Percentiles rank a stretch among this genome's conserved stretches.
These are phyloP conservation scores for Hirundo rustica DNA, from an alignment of 2,797 vertebrate genomes.

Conservation along the genomic window DNA sequence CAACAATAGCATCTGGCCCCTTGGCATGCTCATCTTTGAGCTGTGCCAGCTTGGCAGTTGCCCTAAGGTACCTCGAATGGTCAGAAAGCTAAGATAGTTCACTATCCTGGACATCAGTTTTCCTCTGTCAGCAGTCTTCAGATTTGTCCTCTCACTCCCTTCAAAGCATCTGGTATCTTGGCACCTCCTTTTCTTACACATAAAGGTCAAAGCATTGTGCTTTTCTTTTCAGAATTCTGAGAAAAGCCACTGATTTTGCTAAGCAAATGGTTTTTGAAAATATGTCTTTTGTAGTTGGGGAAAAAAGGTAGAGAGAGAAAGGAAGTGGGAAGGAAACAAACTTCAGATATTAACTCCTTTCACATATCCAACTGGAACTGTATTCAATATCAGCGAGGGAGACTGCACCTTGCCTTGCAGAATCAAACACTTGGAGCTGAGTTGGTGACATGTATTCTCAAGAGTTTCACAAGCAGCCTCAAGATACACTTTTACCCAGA, in stretches of 20 bases:
- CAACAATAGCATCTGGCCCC: slow-evolving; percentile 18
- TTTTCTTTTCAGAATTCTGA: background rate
- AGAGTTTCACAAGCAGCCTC: background rate
- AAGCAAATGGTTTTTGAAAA: background rate
- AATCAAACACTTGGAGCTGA: background rate
- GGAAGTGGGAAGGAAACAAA: background rate
- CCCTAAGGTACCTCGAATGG: background rate
- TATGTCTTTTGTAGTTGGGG: background rate
- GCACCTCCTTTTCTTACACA: background rate
- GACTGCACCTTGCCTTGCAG: background rate
- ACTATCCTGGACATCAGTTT: background rate
- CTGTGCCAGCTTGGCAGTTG: background rate
- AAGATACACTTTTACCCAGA: background rate
- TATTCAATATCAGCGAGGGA: background rate
- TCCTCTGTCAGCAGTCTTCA: background rate
- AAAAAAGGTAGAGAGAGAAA: background rate
- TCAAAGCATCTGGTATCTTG: background rate
- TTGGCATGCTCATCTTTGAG: background rate
- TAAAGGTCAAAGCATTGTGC: background rate
- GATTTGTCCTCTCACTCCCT: background rate
- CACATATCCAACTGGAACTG: background rate
- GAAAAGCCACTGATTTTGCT: background rate
- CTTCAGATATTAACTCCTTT: background rate
- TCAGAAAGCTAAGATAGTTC: background rate
- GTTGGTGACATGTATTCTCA: background rate